Conservation (phyloP, 2,888 invertebrate genomes). For the Patella depressa region DNA sequence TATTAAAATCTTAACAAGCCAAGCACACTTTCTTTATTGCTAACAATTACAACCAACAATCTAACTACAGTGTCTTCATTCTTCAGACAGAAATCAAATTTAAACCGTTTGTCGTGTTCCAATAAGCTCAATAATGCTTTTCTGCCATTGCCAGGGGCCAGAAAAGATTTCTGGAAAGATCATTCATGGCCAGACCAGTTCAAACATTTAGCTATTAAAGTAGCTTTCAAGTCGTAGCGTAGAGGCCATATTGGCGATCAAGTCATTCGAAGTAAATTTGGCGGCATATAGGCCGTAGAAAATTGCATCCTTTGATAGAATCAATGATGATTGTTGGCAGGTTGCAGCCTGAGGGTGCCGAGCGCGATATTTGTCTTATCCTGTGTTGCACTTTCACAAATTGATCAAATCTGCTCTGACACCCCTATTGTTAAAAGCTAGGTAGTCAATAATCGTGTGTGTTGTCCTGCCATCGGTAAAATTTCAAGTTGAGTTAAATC, state of each 20-base stretch:
- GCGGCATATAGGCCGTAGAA: slow-evolving; percentile 18
- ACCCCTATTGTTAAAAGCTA: slow-evolving; percentile 1
- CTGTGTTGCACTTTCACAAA: slow-evolving; percentile 16
- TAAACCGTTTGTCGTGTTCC: slow-evolving; percentile 2
- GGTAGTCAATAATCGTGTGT: background rate
- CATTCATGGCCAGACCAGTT: slow-evolving; percentile 2
- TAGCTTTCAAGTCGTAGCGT: slow-evolving; percentile 11
- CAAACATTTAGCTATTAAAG: slow-evolving; percentile 6
- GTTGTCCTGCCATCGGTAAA: no score
- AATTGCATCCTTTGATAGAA: slow-evolving; percentile 27
- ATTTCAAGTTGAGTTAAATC: no score
- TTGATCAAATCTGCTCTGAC: slow-evolving; percentile 20
- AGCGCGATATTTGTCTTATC: slow-evolving; percentile 19
- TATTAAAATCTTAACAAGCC: background rate
- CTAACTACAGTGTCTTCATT: background rate
- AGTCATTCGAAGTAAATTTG: slow-evolving; percentile 11
- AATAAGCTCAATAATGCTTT: slow-evolving; percentile 9
- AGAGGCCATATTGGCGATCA: slow-evolving; percentile 10
- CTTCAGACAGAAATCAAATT: background rate
- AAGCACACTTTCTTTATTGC: slow-evolving; percentile 3
- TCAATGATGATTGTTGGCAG: slow-evolving; percentile 23
- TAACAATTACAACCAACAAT: slow-evolving; percentile 9
- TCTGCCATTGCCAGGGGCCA: slow-evolving; percentile 2
- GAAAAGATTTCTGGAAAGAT: background rate
- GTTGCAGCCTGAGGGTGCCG: slow-evolving; percentile 7